Base-by-base conservation (phyloP, 2,113 vertebrate genomes). In the Apteryx owenii region DNA sequence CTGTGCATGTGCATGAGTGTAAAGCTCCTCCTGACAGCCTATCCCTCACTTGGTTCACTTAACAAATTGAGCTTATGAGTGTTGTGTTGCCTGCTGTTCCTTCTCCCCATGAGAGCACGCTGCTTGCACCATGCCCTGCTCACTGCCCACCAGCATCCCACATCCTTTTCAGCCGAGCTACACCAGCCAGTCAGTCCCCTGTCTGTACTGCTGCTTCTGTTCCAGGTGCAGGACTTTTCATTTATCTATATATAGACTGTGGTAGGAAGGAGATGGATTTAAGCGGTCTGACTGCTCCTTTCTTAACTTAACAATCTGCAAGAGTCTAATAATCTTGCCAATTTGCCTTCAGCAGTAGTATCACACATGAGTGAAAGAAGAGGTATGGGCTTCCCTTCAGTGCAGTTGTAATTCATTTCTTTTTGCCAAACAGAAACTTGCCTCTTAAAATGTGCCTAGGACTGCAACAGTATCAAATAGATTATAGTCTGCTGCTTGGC, bases 371-470 rank as follows among this genome's bases (percentile, higher is more conserved):
- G 26, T 58, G 68, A 91, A 91, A 61, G 70, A 65, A 76, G 78
- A 68, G 38, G 44, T 70, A 31, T 50, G 85, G 50, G 50, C 58
- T 93, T 95, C 77, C 78, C 64, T 77, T 95, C 58, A 42, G 36
- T 60, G 88, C 29, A 85, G 85, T 40, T 58, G 53, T 38, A 91
- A 93, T 69, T 72, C 70, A 70, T 28, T 85, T 79, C 46, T 73
- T 73, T 38, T 68, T 94, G 95, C 85, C 95, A 93, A 81, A 95
- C 62, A 89, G 79, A 95, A 95, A 58, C 64, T 91, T 93, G 58
- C 53, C 26, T 68, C 54, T 71, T 85, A 90, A 94, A 94, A 94
- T 83, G 16, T 77, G 54, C 36, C 54, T 62, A 21, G 48, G 81
- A 70, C 81, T 94, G 79, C 68, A 86, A 84, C 36, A 64, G 44